Base-by-base conservation (phyloP, 2,888 invertebrate species). In the Cheiracanthium punctorium region DNA sequence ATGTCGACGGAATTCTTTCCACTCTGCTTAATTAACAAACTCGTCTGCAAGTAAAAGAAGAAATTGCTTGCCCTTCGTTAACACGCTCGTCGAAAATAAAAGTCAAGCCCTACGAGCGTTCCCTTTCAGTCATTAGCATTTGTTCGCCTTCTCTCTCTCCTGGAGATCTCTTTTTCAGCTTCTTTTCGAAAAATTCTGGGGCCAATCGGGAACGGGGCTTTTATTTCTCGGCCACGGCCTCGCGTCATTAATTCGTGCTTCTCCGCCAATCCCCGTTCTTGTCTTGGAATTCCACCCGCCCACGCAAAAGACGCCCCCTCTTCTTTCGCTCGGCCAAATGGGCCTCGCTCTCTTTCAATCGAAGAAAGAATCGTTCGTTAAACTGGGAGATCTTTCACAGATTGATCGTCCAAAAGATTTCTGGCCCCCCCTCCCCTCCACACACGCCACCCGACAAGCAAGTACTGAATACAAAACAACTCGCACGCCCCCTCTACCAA, bases 1-100 rank as follows among this genome's bases (percentile, higher is more conserved):
- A 79, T 85, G 84, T 85, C 84, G 72, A 70, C 79, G 79, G 67
- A 79, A 85, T 85, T 85, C 84, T 85, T 85, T 85, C 84, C 79
- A 73, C 69, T 79, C 74, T 69, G 84, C 84, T 85, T 85, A 85
- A 85, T 85, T 85, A 85, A 85, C 79, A 85, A 85, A 85, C 84
- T 73, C 79, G 84, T 79, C 43, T 58, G 41, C 65, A 58, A 69
- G 64, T 20, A 67, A 72, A 84, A 84, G 74, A 79, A 85, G 79
- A 79, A 82, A 84, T 73, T 72, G 58, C 12, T 20, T 32, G 33
- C 79, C 43, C 79, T 84, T 79, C 84, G 79, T 79, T 85, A 79
- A 79, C 79, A 79, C 58, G 79, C 52, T 69, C 84, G 79, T 64
- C 69, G 79, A 85, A 85, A 85, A 85, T 85, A 85, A 85, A 85